A percentile compares a stretch with the other conserved stretches of the same genome.
These are phyloP conservation scores for Cynaeus angustus DNA, from an alignment of 2,888 invertebrate genomes.

Conservation along the genomic window DNA sequence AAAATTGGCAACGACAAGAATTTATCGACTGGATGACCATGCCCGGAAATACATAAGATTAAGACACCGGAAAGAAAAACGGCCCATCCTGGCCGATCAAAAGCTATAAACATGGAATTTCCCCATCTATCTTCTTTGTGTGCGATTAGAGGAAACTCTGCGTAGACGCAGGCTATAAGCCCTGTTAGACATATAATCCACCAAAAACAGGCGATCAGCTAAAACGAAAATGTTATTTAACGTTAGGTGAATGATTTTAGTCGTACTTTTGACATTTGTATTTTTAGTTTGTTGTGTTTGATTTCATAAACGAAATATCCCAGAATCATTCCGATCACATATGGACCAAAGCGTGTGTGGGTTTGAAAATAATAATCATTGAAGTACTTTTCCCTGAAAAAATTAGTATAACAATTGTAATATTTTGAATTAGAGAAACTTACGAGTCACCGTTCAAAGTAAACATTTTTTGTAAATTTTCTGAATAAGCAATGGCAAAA, in stretches of 20 bases:
- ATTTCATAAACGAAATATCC: conserved; percentile 36
- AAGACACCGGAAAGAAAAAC: conserved; percentile 27
- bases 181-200: conserved; percentile 36
- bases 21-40: conserved; percentile 70
- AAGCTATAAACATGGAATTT: conserved; percentile 17
- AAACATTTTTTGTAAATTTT: conserved; percentile 10
- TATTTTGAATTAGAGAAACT: background rate
- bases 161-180: conserved; percentile 31
- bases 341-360: conserved; percentile 34
- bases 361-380: conserved; percentile 35
- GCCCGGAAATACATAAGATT: conserved; percentile 38
- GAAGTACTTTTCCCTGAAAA: conserved; percentile 7
- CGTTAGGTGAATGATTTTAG: too few species aligned
- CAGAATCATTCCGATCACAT: conserved; percentile 38
- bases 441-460: background rate
- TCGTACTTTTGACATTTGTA: conserved; percentile 1
- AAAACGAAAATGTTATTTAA: conserved; percentile 1
- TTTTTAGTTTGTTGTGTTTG: background rate
- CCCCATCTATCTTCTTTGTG: conserved; percentile 10
- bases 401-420: too few species aligned
- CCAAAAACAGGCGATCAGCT: background rate
- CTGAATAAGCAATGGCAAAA: conserved; percentile 17
- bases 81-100: conserved; percentile 40
- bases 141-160: background rate
- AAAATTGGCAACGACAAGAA: conserved; percentile 71